Conservation (phyloP, 2,888 invertebrate species). For the Pheosia tremula region DNA sequence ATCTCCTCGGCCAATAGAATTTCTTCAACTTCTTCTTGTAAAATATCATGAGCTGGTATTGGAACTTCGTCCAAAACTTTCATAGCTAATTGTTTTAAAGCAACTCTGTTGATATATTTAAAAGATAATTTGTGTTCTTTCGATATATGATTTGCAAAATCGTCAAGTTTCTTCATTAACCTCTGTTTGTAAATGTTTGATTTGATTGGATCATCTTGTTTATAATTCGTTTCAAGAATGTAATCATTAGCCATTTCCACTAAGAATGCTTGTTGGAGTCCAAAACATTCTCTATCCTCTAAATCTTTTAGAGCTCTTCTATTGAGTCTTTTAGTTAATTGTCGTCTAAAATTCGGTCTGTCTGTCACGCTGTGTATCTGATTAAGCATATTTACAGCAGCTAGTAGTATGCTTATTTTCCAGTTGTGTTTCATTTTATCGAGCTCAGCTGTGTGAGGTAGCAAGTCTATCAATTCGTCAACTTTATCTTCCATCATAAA, state of each 20-base stretch:
- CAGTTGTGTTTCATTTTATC: slow-evolving; percentile 36
- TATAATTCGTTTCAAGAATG: slow-evolving; percentile 46
- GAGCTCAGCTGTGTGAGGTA: slow-evolving; percentile 54
- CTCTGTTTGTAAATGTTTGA: slow-evolving; percentile 51
- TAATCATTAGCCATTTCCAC: slow-evolving; percentile 49
- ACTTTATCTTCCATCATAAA: slow-evolving; percentile 55
- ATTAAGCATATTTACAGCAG: slow-evolving; percentile 34
- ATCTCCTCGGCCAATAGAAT: slow-evolving; percentile 59
- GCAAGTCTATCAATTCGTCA: slow-evolving; percentile 52
- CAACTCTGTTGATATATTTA: slow-evolving; percentile 35
- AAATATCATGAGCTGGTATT: slow-evolving; percentile 43
- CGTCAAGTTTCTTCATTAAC: slow-evolving; percentile 44
- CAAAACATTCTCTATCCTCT: slow-evolving; percentile 29
- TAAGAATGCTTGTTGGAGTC: slow-evolving; percentile 34
- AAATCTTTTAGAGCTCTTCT: slow-evolving; percentile 30
- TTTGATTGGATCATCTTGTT: slow-evolving; percentile 49
- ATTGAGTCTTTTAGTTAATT: slow-evolving; percentile 38
- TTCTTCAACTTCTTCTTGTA: slow-evolving; percentile 57
- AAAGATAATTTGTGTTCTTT: slow-evolving; percentile 38
- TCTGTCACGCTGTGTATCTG: slow-evolving; percentile 36
- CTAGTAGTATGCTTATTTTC: slow-evolving; percentile 45
- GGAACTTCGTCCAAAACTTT: slow-evolving; percentile 51
- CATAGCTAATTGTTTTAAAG: slow-evolving; percentile 39
- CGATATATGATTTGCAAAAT: slow-evolving; percentile 42
- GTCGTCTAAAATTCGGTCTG: slow-evolving; percentile 43